Evolutionary conservation across 2,797 vertebrate species (phyloP).

Genomic region (Neosilurus hyrtlii): DNA sequence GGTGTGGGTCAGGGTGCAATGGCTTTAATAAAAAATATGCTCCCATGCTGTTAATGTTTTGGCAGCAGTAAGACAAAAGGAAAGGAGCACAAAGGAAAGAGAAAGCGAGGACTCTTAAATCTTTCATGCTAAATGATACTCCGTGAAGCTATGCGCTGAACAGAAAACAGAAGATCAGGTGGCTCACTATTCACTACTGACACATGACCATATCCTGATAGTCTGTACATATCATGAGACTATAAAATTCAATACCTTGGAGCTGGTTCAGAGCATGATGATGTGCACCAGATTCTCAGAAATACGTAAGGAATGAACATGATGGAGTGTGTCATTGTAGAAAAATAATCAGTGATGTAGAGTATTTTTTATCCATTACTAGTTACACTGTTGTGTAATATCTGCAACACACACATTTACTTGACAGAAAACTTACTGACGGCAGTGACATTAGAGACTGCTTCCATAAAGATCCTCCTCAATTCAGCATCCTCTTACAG

Average conservation of each 20-base stretch:
- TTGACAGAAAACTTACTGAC: neutral
- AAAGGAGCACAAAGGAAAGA: conserved; percentile 33
- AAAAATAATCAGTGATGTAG: neutral
- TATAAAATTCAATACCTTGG: conserved; percentile 35
- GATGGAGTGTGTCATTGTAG: neutral
- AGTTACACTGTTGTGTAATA: neutral
- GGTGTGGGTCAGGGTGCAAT: conserved; percentile 63
- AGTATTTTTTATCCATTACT: neutral
- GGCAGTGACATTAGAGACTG: neutral
- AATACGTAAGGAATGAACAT: neutral
- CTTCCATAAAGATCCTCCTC: neutral
- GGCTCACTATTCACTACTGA: conserved; percentile 27
- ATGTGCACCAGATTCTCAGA: conserved; percentile 1
- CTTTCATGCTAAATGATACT: conserved; percentile 52
- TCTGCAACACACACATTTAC: neutral
- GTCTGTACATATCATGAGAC: conserved; percentile 19
- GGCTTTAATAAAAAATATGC: conserved; percentile 60
- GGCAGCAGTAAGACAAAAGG: conserved; percentile 35
- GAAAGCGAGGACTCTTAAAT: conserved; percentile 37
- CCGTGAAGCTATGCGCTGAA: conserved; percentile 46
- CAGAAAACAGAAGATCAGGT: conserved; percentile 51
- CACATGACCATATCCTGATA: conserved; percentile 33
- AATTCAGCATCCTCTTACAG: neutral
- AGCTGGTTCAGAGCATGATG: neutral
- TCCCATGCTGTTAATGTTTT: conserved; percentile 51